phyloP scores from a whole-genome alignment of 1,140 invertebrate genomes.

The Parasteatoda tepidariorum region DNA sequence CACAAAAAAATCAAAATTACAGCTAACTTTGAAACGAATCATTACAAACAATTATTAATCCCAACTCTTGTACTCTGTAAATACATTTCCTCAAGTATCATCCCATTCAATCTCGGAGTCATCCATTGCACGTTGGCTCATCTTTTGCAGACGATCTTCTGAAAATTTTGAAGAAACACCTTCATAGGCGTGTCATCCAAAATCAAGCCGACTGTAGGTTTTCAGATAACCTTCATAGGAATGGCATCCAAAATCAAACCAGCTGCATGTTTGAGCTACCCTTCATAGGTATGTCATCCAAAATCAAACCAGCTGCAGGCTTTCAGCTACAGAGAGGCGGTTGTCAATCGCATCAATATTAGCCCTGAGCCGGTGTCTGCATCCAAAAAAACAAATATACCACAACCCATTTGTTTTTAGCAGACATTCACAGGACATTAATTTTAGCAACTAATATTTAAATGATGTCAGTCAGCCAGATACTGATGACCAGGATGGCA shows the following conservation, averaged over 20 bases:
- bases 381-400: conserved; percentile 60
- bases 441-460: neutral
- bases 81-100: neutral
- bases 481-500: conserved; percentile 39
- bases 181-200: too few relatives aligned
- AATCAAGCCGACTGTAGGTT: too few relatives aligned
- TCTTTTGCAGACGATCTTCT: neutral
- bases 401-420: conserved; percentile 58
- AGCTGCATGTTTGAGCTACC: neutral
- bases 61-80: too few relatives aligned
- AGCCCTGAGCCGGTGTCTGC: conserved; percentile 60
- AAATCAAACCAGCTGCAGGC: neutral
- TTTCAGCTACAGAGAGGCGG: conserved; percentile 11
- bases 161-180: too few relatives aligned
- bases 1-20: too few relatives aligned
- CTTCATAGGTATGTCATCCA: neutral
- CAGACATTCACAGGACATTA: conserved; percentile 55
- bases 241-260: neutral
- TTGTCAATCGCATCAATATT: conserved; percentile 42
- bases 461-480: conserved; percentile 9
- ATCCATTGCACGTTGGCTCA: neutral
- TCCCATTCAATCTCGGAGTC: neutral
- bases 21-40: too few relatives aligned
- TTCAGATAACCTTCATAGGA: conserved; percentile 46
- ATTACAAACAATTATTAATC: too few relatives aligned